Percentiles rank a stretch among this genome's conserved stretches.
phyloP scores from a whole-genome alignment of 2,113 vertebrate species.

The Australoheros scitulus region DNA sequence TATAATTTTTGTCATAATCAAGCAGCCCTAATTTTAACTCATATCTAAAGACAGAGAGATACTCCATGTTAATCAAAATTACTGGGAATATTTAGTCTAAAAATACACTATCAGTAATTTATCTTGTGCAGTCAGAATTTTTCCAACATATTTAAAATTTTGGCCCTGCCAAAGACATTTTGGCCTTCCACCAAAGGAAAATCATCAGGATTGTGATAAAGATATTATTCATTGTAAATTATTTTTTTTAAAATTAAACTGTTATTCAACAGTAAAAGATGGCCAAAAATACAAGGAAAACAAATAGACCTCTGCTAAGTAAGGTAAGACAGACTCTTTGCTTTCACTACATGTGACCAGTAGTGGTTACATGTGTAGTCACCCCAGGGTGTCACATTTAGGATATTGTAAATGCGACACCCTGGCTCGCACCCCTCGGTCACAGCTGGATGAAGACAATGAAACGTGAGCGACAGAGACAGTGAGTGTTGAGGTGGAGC shows the following conservation, averaged over 20 bases:
- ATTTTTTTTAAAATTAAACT: not conserved
- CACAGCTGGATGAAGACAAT: constrained; percentile 57
- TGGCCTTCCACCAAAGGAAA: not conserved
- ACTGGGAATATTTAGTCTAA: no score
- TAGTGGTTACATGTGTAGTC: not conserved
- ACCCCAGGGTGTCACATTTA: not conserved
- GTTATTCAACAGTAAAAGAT: not conserved
- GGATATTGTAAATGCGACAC: not conserved
- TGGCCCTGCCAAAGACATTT: not conserved
- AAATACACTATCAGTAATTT: no score
- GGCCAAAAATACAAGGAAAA: not conserved
- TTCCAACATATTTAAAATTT: no score
- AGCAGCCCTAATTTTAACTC: not conserved
- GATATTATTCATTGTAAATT: not conserved
- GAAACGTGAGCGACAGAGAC: constrained; percentile 33
- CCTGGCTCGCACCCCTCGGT: not conserved
- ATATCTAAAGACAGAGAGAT: not conserved
- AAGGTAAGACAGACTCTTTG: not conserved
- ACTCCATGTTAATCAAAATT: not conserved
- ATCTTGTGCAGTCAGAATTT: no score
- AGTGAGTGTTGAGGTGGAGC: constrained; percentile 60
- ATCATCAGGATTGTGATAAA: not conserved
- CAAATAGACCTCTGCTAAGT: not conserved
- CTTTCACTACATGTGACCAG: not conserved
- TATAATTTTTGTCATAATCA: not conserved